phyloP scores from a whole-genome alignment of 2,113 vertebrate genomes.

The Emydocephalus ijimae region DNA sequence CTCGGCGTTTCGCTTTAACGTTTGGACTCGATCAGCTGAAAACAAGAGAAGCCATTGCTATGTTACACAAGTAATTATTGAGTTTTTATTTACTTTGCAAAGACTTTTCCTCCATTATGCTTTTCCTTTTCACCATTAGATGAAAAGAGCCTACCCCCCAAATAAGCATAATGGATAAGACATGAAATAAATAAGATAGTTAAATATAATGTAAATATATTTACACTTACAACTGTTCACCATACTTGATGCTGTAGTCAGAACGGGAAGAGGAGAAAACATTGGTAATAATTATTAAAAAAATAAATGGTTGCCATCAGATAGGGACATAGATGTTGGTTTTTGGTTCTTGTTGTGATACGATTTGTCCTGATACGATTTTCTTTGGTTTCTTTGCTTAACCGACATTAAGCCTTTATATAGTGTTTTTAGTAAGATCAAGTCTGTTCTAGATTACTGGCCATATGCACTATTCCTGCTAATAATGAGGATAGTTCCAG shows the following conservation, averaged over 20 bases:
- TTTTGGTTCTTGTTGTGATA: neutral
- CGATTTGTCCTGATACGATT: neutral
- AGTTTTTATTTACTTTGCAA: slow-evolving; percentile 28
- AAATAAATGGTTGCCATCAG: neutral
- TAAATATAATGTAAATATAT: neutral
- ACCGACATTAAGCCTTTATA: neutral
- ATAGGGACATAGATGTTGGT: neutral
- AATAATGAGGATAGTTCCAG: neutral
- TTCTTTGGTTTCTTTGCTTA: neutral
- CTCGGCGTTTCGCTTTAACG: slow-evolving; percentile 95
- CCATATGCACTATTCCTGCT: neutral
- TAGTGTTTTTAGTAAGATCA: neutral
- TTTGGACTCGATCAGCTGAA: slow-evolving; percentile 98
- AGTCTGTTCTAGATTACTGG: neutral
- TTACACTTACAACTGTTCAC: neutral
- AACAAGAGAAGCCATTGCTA: slow-evolving; percentile 97
- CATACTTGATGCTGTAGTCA: neutral
- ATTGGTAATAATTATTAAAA: neutral
- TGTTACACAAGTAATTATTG: slow-evolving; percentile 94
- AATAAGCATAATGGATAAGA: neutral
- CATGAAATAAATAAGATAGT: neutral
- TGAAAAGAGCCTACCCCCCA: neutral
- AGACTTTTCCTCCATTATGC: too few relatives aligned
- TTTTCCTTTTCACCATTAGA: neutral
- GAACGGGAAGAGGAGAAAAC: neutral